Base-by-base conservation (phyloP, 1,140 invertebrate genomes). In the Bombus difficillimus region DNA sequence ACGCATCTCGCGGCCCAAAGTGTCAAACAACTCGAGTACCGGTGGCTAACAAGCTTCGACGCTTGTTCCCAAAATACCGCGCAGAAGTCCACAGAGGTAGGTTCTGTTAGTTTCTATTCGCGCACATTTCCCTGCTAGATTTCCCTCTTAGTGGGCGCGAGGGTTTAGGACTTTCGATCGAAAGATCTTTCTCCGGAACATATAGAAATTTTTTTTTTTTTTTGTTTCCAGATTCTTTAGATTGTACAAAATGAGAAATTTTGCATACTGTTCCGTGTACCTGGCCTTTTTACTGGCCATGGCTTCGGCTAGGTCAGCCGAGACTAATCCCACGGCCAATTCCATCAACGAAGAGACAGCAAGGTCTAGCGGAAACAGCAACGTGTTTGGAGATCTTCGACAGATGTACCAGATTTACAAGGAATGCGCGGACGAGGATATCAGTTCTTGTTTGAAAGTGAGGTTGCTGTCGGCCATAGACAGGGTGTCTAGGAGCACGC, bases 401-500 rank as follows among this genome's bases (percentile, higher is more conserved):
- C 95, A 95, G 83, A 93, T 96, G 73, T 96, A 96, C 85, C 96
- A 96, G 92, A 95, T 97, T 83, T 98, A 98, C 93, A 97, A 97
- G 92, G 97, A 98, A 86, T 98, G 97, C 94, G 96, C 97, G 41
- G 96, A 96, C 9, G 95, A 96, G 43, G 97, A 97, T 75, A 91
- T 98, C 28, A 96, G 96, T 73, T 96, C 97, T 37, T 98, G 97
- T 88, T 94, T 98, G 9, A 98, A 98, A 93, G 92, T 97, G 62
- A 98, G 98, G 92, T 93, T 98, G 39, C 94, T 97, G 1, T 96
- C 97, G 3, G 96, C 97, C 5, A 95, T 98, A 91, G 97, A 97
- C 86, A 96, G 97, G 83, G 96, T 97, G 73, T 96, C 96, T 6
- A 95, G 96, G n/a, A 96, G 96, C 69, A 95, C 96, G 3, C 96